Evolutionary conservation across 2,888 invertebrate species (phyloP), one percentile per base, ranked within the genome.

Genomic region (Rhagium mordax): DNA sequence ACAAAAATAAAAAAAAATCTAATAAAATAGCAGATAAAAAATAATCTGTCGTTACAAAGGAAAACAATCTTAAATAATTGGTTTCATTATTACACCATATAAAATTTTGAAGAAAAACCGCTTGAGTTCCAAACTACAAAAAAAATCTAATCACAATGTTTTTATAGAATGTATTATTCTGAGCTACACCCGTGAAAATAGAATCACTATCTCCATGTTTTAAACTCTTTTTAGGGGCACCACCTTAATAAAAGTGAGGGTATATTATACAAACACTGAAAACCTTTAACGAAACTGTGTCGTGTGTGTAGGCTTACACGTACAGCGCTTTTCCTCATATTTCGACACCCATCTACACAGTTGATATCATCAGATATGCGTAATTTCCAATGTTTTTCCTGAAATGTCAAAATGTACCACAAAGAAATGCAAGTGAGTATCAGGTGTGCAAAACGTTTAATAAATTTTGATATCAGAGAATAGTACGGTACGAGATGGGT

Each of bases 131-230:
- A 51, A 71, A 72, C n/a, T 59, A 69, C 71, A 55, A 33, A 64
- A 70, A 61, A 60, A 67, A 51, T 77, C 82, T 82, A 83, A 83
- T 83, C 83, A 83, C 83, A 83, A 79, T 81, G 70, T 78, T 80
- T 82, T 79, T 72, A 81, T 79, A 79, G 81, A 82, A 82, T 81
- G 80, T 80, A 79, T 77, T 75, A 79, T 79, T 78, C 76, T 81
- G 81, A 81, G 78, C 79, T 79, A 79, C 79, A 81, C 82, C 82
- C 82, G 81, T 81, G 78, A 78, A 77, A 80, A 78, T 75, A 78
- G 77, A 72, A 77, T 76, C 76, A 72, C 76, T 78, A 78, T 75
- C 73, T 77, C 71, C 75, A 70, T 74, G 69, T 75, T 74, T 68
- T 72, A 72, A 73, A 75, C 67, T 77, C 68, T 70, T 72, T 73